These are phyloP conservation scores for Petrolisthes manimaculis DNA, from an alignment of 2,888 invertebrate genomes.

Conservation along the genomic window DNA sequence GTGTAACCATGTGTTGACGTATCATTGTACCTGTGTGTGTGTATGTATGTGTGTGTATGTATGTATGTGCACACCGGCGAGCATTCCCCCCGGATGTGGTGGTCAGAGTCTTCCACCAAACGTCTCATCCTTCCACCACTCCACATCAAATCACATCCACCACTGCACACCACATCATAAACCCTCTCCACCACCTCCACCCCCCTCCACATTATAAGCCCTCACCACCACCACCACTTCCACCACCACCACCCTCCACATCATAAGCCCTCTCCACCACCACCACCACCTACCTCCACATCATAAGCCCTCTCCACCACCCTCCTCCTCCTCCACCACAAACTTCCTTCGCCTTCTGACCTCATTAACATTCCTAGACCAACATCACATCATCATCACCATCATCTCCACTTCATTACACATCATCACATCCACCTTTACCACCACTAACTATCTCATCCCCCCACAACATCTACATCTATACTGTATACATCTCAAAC, in stretches of 20 bases:
- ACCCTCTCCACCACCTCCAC: not conserved
- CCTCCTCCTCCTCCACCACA: not conserved
- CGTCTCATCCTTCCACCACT: not conserved
- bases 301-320: no score
- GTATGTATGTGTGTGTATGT: constrained; percentile 13
- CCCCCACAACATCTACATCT: not conserved
- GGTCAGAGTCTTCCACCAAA: constrained; percentile 9
- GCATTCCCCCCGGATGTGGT: constrained; percentile 41
- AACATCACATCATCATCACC: not conserved
- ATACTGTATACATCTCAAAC: not conserved
- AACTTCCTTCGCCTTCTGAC: not conserved
- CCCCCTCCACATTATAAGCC: no score
- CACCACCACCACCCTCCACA: no score
- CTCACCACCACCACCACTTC: no score
- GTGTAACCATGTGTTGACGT: not conserved
- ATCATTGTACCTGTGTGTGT: constrained; percentile 25
- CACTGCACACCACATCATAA: not conserved
- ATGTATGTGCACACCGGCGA: constrained; percentile 1
- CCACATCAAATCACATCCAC: not conserved
- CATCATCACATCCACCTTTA: not conserved
- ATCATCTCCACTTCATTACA: not conserved
- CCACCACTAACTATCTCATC: not conserved
- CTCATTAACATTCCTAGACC: no score
- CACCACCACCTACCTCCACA: no score
- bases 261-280: no score